Evolutionary conservation across 2,113 vertebrate genomes (phyloP), one percentile per base, ranked within the genome.

Genomic region (Peromyscus leucopus): DNA sequence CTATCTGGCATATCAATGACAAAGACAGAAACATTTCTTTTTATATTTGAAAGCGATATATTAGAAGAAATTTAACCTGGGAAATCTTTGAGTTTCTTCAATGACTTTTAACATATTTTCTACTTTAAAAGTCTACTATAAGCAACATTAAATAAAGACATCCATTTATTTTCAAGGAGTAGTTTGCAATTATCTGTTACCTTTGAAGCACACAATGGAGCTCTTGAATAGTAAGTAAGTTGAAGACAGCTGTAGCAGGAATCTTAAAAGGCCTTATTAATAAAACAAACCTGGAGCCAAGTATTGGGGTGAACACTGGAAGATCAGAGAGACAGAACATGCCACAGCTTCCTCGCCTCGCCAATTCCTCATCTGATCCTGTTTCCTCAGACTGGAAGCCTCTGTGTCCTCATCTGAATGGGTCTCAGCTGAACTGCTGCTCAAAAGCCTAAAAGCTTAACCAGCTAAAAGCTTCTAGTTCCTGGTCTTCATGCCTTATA

Each of bases 1-100:
- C 2, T 22, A 48, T 9, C 24, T 33, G 28, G 33, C 10, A 85
- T 5, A 21, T 28, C n/a, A 74, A 51, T 42, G 22, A 82, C 80
- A 15, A n/a, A 57, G 19, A 57, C 79, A 55, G 80, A 46, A 89
- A 31, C 0, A 82, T 33, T 78, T 39, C 36, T 88, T 51, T n/a
- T 19, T 80, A 80, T 55, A 55, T 19, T 55, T 82, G 51, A 82
- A 82, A 63, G 65, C 63, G 94, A 1, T 28, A 55, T 82, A 83
- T 95, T 63, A 92, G 72, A 76, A 79, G 2, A 36, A 39, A 11
- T 72, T 94, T 95, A 71, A 87, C 39, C 80, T 85, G 5, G 16
- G 4, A 71, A 85, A 57, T 57, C 2, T 46, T 86, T 59, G 69
- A 92, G 33, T 89, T 97, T 97, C 67, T 93, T 94, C 21, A 63